phyloP scores from a whole-genome alignment of 2,797 vertebrate species.

The Phrynocephalus guinanensis region DNA sequence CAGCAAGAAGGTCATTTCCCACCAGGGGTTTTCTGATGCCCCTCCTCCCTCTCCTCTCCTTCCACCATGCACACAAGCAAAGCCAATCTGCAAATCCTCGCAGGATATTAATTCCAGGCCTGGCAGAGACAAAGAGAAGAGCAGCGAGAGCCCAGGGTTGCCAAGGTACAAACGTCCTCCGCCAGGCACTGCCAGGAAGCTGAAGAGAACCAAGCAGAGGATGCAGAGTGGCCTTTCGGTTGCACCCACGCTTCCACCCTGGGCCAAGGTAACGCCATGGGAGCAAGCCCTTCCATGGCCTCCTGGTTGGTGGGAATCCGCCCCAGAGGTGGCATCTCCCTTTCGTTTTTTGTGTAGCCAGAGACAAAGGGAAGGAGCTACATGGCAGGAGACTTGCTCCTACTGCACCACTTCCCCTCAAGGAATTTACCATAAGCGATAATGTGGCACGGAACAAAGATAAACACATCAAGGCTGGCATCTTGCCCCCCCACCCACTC shows the following conservation, averaged over 20 bases:
- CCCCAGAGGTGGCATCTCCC: not conserved
- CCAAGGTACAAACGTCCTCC: not conserved
- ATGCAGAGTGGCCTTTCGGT: not conserved
- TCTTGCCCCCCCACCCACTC: not conserved
- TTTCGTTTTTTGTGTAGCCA: not conserved
- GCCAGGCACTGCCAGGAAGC: not conserved
- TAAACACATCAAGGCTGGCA: not conserved
- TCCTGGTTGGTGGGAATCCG: too few species aligned
- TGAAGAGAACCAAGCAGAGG: not conserved
- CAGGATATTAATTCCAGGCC: conserved; percentile 39
- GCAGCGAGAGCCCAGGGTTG: not conserved
- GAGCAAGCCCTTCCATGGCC: not conserved
- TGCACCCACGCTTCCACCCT: not conserved
- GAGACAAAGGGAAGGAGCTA: not conserved
- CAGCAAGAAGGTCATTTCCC: conserved; percentile 12
- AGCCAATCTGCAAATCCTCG: conserved; percentile 28
- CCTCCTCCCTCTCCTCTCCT: not conserved
- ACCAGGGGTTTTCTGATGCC: not conserved
- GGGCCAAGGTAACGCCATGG: not conserved
- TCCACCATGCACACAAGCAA: not conserved
- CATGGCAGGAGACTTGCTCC: not conserved
- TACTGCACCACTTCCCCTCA: not conserved
- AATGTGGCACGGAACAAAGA: conserved; percentile 19
- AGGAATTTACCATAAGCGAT: not conserved
- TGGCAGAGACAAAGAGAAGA: conserved; percentile 36